Evolutionary conservation across 2,797 vertebrate genomes (phyloP).

Genomic region (Malacoraja senta): DNA sequence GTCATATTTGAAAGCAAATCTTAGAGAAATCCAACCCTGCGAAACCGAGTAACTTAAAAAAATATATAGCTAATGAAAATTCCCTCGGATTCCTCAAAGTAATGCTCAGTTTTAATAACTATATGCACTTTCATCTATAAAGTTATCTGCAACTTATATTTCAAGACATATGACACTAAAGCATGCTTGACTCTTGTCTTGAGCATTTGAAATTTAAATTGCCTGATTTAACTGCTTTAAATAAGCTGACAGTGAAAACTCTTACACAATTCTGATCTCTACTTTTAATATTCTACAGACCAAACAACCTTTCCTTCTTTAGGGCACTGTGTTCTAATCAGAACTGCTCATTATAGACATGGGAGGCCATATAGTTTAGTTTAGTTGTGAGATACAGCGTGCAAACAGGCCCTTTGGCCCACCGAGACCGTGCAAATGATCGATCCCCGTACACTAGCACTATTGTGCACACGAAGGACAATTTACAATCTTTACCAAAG

Average conservation of each 20-base stretch:
- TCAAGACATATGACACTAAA: too few species aligned
- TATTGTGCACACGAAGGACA: too few species aligned
- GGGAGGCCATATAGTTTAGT: not conserved
- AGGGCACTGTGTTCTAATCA: not conserved
- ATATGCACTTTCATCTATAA: not conserved
- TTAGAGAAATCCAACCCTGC: too few species aligned
- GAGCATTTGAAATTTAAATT: not conserved
- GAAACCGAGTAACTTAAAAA: too few species aligned
- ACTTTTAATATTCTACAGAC: not conserved
- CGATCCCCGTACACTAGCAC: too few species aligned
- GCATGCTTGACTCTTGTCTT: too few species aligned
- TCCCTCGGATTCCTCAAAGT: not conserved
- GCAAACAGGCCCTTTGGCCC: too few species aligned
- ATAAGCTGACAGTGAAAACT: not conserved
- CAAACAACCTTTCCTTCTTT: not conserved
- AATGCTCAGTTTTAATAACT: not conserved
- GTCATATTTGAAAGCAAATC: too few species aligned
- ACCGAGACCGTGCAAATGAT: too few species aligned
- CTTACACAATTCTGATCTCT: not conserved
- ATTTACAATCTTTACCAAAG: too few species aligned
- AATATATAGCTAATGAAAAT: not conserved
- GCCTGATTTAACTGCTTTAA: not conserved
- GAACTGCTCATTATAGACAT: not conserved
- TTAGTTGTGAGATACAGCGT: too few species aligned
- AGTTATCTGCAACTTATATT: too few species aligned